Evolutionary conservation across 1,140 invertebrate genomes (phyloP).

Genomic region (Cotesia chilonis): DNA sequence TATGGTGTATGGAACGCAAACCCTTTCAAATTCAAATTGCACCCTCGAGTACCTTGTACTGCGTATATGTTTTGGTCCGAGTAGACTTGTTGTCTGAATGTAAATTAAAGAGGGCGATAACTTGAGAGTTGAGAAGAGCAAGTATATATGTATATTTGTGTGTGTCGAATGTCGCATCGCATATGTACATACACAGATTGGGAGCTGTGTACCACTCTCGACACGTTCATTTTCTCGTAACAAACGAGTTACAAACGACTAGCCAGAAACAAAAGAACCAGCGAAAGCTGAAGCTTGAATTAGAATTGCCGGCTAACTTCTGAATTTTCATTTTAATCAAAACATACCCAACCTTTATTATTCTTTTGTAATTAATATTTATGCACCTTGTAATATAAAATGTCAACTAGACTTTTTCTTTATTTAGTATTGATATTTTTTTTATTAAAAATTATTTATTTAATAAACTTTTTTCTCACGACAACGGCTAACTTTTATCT

Average conservation of each 20-base stretch:
- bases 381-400: too few species aligned
- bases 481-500: too few species aligned
- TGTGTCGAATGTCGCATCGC: background rate
- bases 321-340: too few species aligned
- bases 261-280: background rate
- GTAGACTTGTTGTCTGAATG: background rate
- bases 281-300: background rate
- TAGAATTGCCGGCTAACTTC: background rate
- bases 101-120: slow-evolving; percentile 24
- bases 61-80: background rate
- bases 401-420: too few species aligned
- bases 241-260: slow-evolving; percentile 9
- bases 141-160: background rate
- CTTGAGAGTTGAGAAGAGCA: background rate
- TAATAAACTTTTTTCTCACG: too few species aligned
- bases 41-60: too few species aligned
- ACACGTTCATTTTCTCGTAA: slow-evolving; percentile 6
- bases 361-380: too few species aligned
- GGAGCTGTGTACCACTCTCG: background rate
- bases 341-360: too few species aligned
- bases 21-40: too few species aligned
- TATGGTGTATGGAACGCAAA: too few species aligned
- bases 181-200: background rate
- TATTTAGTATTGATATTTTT: too few species aligned
- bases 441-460: too few species aligned